A percentile compares a stretch with the other conserved stretches of the same genome.
These are phyloP conservation scores for Quadroppia sp. DNA, from an alignment of 2,888 invertebrate species.

Conservation along the genomic window DNA sequence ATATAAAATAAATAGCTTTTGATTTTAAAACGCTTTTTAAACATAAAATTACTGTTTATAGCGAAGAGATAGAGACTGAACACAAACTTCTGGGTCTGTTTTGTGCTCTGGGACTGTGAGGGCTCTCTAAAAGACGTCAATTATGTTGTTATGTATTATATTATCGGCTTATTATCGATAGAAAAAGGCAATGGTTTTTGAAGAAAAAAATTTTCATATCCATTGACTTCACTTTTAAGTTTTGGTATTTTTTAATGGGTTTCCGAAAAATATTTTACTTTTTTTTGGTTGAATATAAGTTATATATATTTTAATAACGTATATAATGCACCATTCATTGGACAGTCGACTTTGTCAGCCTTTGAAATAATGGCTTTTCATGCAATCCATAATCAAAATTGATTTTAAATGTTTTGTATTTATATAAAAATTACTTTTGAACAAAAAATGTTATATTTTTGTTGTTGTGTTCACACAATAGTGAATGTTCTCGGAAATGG, in stretches of 20 bases:
- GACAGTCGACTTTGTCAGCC: no score
- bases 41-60: constrained; percentile 1
- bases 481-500: no score
- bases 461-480: no score
- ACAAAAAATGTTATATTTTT: no score
- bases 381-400: not conserved
- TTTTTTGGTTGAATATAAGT: not conserved
- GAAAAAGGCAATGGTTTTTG: not conserved
- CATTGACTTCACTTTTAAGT: not conserved
- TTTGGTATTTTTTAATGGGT: not conserved
- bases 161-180: not conserved
- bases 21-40: constrained; percentile 8
- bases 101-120: not conserved
- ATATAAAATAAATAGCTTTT: constrained; percentile 11
- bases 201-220: not conserved
- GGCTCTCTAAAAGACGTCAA: not conserved
- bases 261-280: not conserved
- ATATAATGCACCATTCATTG: no score
- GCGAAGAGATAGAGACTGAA: not conserved
- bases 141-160: constrained; percentile 17
- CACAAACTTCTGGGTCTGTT: not conserved
- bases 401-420: no score
- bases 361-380: not conserved
- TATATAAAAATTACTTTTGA: no score
- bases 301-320: no score